Evolutionary conservation across 1,140 invertebrate species (phyloP), one percentile per base, ranked within the genome.

Genomic region (Drosophila paulistorum): DNA sequence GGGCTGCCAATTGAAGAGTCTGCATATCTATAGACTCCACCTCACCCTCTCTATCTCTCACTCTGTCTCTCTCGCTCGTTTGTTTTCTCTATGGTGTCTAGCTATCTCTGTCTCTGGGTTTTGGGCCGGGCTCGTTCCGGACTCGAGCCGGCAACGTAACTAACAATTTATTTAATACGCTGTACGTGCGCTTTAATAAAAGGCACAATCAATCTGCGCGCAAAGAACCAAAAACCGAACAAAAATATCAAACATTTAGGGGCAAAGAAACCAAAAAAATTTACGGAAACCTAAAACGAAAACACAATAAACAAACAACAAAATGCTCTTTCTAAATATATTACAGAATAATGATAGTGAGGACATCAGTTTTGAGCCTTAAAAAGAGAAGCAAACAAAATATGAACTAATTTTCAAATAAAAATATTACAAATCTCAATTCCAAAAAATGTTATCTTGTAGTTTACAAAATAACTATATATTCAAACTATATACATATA

Each of bases 161-260:
- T 90, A 91, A 91, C 84, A 90, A 90, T 90, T 90, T 90, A 90
- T 90, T 91, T 90, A 90, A 90, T 90, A 87, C 73, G 87, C 71
- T 87, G 74, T 90, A 91, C 89, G 87, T 90, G 87, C 80, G 84
- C 89, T 90, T 91, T 90, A 87, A 87, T 87, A 87, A 87, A 87
- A 87, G 84, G 84, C 79, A 89, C 80, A 87, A 87, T 87, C 84
- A 89, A 87, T 87, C 84, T 80, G 80, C 48, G 74, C 48, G 71
- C 80, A 64, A 60, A 68, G 67, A 81, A 71, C 79, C 17, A 71
- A 60, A 79, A 79, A 48, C 63, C 39, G 13, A 74, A 60, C 10
- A 76, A 59, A 48, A 65, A 63, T 67, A 63, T 58, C 55, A 74
- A 74, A 66, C 59, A 77, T 77, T 71, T 74, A 67, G 71, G 62